phyloP scores from a whole-genome alignment of 2,888 invertebrate genomes.

The Craniophora ligustri region DNA sequence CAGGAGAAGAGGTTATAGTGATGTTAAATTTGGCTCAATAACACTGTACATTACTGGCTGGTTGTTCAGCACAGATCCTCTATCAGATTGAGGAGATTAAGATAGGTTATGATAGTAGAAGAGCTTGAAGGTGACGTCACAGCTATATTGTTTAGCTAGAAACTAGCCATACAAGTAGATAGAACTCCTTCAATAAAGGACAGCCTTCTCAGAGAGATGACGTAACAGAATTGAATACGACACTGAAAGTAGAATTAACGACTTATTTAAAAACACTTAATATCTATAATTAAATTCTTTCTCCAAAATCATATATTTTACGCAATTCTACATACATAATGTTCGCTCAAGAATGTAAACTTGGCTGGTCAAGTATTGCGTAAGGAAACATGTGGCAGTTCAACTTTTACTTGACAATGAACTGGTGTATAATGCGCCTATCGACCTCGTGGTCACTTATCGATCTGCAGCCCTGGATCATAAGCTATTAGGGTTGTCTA shows the following conservation, averaged over 20 bases:
- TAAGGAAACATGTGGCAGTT: slow-evolving; percentile 40
- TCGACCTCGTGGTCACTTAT: slow-evolving; percentile 64
- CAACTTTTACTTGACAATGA: slow-evolving; percentile 81
- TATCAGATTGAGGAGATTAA: neutral
- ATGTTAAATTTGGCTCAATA: neutral
- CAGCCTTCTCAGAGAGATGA: too few species aligned
- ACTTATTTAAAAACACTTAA: slow-evolving; percentile 1
- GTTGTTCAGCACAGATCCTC: neutral
- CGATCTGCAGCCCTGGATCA: slow-evolving; percentile 42
- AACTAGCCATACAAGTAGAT: neutral
- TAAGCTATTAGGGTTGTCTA: slow-evolving; percentile 35
- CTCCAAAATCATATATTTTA: neutral
- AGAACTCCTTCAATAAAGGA: neutral
- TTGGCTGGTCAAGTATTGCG: slow-evolving; percentile 46
- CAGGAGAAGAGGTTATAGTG: neutral
- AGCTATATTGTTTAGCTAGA: too few species aligned
- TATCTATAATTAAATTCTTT: neutral
- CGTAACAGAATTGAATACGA: too few species aligned
- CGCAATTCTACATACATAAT: neutral
- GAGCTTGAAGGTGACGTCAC: too few species aligned
- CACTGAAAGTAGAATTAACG: neutral
- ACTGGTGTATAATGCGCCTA: slow-evolving; percentile 49
- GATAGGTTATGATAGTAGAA: too few species aligned
- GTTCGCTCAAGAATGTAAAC: slow-evolving; percentile 19
- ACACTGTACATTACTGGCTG: neutral